Evolutionary conservation across 2,888 invertebrate species (phyloP), one percentile per base, ranked within the genome.

Genomic region (Molorchus minor): DNA sequence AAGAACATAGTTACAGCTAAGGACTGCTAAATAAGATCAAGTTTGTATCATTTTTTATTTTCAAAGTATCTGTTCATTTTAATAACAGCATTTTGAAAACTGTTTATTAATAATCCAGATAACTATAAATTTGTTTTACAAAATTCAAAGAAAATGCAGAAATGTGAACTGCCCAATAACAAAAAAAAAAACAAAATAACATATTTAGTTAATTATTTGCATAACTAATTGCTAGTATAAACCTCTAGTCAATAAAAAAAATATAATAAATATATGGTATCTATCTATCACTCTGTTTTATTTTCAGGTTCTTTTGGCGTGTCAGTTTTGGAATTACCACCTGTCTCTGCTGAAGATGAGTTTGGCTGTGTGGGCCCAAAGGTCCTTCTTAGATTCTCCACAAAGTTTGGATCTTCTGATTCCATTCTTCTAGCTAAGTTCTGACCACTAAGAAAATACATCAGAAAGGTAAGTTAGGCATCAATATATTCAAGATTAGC

Each of bases 371-470:
- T n/a, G 15, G 65, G 59, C 25, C 61, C 63, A 7, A 63, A 44
- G 13, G 63, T 57, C 25, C 66, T 58, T 29, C 65, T 58, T 20
- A 70, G 54, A 45, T 65, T 58, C 33, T 93, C 92, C 21, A 94
- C 90, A 40, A 95, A 82, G 57, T 92, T 91, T 0, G 95, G 94
- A 81, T 95, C 93, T 13, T 87, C 85, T 41, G 85, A 85, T 76
- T 92, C 90, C 88, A 94, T 91, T 77, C 92, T 91, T 74, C 88
- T 87, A 5, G 93, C 93, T 55, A 94, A 82, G 64, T 89, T 90
- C 77, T 93, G 93, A 0, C 94, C 93, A 13, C 80, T 79, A 64
- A 56, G 77, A 70, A 55, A 46, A 63, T 36, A 17, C n/a, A n/a
- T n/a, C n/a, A n/a, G n/a, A n/a, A n/a, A n/a, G n/a, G n/a, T n/a